Evolutionary conservation across 2,888 invertebrate genomes (phyloP).

Genomic region (Agrenia bidenticulata): DNA sequence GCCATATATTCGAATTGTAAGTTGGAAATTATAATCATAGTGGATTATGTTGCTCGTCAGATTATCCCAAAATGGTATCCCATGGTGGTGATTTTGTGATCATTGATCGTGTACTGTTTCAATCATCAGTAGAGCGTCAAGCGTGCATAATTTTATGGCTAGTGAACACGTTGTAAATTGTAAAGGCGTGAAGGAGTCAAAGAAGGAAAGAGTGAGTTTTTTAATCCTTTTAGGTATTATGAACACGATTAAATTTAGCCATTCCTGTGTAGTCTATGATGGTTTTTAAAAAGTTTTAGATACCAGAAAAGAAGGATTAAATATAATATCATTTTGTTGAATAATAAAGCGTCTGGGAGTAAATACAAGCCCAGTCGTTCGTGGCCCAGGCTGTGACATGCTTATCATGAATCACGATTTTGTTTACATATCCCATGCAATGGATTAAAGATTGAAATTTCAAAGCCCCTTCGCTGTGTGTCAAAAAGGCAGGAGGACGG

Average conservation of each 20-base stretch:
- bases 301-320: background rate
- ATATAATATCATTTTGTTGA: background rate
- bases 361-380: background rate
- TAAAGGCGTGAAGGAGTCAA: background rate
- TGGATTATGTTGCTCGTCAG: too few relatives aligned
- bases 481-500: constrained; percentile 8
- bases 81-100: too few relatives aligned
- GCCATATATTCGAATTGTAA: too few relatives aligned
- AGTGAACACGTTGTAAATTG: background rate
- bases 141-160: constrained; percentile 12
- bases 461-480: constrained; percentile 10
- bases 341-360: background rate
- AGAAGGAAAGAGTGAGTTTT: background rate
- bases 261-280: too few relatives aligned
- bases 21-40: too few relatives aligned
- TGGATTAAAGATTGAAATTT: constrained; percentile 17
- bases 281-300: too few relatives aligned
- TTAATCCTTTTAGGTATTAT: constrained; percentile 10
- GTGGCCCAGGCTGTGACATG: background rate
- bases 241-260: background rate
- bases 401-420: constrained; percentile 3
- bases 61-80: too few relatives aligned
- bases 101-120: too few relatives aligned
- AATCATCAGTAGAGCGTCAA: background rate
- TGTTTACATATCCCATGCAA: constrained; percentile 7